Base-by-base conservation (phyloP, 2,113 vertebrate species). In the Butastur rufipennis region DNA sequence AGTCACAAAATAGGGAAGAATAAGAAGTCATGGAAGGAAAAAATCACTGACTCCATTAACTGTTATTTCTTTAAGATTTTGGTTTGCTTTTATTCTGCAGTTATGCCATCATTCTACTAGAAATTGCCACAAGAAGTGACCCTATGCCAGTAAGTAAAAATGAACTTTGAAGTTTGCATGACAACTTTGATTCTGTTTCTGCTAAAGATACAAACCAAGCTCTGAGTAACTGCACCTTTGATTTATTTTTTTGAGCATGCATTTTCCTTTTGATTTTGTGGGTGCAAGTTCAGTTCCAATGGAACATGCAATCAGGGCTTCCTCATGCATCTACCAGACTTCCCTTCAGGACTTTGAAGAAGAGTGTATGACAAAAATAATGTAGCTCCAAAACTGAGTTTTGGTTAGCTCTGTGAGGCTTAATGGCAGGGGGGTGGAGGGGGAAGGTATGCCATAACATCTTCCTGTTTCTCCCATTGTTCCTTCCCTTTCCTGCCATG, bases 31-130 rank as follows among this genome's bases (percentile, higher is more conserved):
- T 31, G 7, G 20, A 75, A 55, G 52, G 26, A 48, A 21, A 18
- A 87, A 78, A 79, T 72, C 18, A 52, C 1, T 42, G 11, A 40
- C 5, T 82, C 8, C 29, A 18, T 48, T 75, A 45, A 52, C 16
- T 77, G 21, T 70, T 73, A 32, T 5, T 78, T 52, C 34, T 59
- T 78, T 90, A 73, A 75, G 10, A 50, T 58, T 91, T 68, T 74
- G 31, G 4, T 59, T 94, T 61, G 42, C 32, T 92, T 86, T 94
- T 68, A 23, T 86, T 96, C 97, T 96, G 32, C 97, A 99, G 99
- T 93, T 99, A 98, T 56, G 98, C 98, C 22, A 98, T 99, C 73
- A 98, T 99, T 97, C 98, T 99, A 71, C 87, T 99, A 96, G 99
- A 99, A 98, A 98, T 99, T 29, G 98, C 98, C 27, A 98, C 98